phyloP scores from a whole-genome alignment of 2,797 vertebrate genomes.

The Poeciliopsis infans region DNA sequence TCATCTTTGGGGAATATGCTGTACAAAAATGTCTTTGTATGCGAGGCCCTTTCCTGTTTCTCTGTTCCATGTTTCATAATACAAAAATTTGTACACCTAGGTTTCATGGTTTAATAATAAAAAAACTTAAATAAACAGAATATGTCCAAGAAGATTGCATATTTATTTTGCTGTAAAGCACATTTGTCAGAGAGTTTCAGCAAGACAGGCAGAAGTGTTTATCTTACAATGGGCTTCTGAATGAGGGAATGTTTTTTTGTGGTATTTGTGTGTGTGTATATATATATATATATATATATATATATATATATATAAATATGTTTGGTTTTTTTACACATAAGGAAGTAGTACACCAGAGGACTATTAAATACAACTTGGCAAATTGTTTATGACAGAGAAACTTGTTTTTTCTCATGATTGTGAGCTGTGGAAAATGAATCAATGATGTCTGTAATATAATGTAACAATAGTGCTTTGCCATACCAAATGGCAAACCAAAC shows the following conservation, averaged over 20 bases:
- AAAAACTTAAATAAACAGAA: constrained; percentile 42
- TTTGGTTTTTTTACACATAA: neutral
- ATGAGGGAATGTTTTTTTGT: neutral
- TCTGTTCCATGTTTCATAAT: constrained; percentile 54
- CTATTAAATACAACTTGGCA: constrained; percentile 68
- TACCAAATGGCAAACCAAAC: constrained; percentile 83
- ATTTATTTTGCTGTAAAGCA: constrained; percentile 45
- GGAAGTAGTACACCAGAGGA: neutral
- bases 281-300: constrained; percentile 2
- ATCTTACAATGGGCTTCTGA: constrained; percentile 35
- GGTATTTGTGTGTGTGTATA: neutral
- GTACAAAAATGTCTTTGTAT: constrained; percentile 82
- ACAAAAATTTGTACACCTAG: constrained; percentile 48
- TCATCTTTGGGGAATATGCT: constrained; percentile 84
- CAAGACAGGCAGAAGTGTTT: constrained; percentile 45
- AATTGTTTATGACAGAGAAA: constrained; percentile 73
- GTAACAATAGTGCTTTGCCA: constrained; percentile 73
- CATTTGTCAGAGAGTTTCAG: constrained; percentile 50
- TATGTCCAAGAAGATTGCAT: constrained; percentile 42
- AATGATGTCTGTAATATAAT: constrained; percentile 80
- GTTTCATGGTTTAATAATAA: constrained; percentile 53
- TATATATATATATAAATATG: too few species aligned
- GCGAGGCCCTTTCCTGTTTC: constrained; percentile 58
- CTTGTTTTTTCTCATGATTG: constrained; percentile 71
- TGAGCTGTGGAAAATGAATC: constrained; percentile 76